Base-by-base conservation (phyloP, 2,797 vertebrate species). In the Dermochelys coriacea region DNA sequence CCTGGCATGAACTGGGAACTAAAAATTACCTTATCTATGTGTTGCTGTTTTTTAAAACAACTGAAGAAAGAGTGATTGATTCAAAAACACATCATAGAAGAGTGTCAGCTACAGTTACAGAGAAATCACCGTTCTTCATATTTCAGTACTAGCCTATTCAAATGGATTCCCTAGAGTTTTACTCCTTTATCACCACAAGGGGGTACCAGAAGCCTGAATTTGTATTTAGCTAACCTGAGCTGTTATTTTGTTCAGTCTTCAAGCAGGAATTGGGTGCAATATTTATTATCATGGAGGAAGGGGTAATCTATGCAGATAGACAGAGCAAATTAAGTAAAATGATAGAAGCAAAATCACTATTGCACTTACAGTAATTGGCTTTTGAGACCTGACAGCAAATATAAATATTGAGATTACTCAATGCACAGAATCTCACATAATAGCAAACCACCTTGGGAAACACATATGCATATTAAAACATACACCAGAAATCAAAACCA, bases 201-300 rank as follows among this genome's bases (percentile, higher is more conserved):
- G 88, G 85, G 88, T 47, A 49, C 41, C 50, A 94, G 75, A 84
- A 34, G 29, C 54, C 82, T 37, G 50, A 86, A 93, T 93, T 82
- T 78, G 11, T 15, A 27, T 80, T 54, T 15, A 51, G 27, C n/a
- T 16, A n/a, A 25, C 52, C 27, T 29, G 49, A 64, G 6, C 34
- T 77, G 31, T 85, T 3, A 15, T 41, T 55, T 88, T 23, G 16
- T 1, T 87, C 47, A 12, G 0, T 12, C 1, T 87, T 47, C n/a
- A 77, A 2, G n/a, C 37, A 1, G 0, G 21, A 80, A 34, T 87
- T 85, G 75, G 3, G 85, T 81, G 74, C 89, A 47, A 31, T 80
- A 14, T 5, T 29, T 74, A 37, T 64, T n/a, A 6, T 52, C 54
- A 50, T 52, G 27, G 78, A 75, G 59, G 55, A 2, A 0, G 77